Base-by-base conservation (phyloP, 2,888 invertebrate species). In the Chromoteleia sp. region DNA sequence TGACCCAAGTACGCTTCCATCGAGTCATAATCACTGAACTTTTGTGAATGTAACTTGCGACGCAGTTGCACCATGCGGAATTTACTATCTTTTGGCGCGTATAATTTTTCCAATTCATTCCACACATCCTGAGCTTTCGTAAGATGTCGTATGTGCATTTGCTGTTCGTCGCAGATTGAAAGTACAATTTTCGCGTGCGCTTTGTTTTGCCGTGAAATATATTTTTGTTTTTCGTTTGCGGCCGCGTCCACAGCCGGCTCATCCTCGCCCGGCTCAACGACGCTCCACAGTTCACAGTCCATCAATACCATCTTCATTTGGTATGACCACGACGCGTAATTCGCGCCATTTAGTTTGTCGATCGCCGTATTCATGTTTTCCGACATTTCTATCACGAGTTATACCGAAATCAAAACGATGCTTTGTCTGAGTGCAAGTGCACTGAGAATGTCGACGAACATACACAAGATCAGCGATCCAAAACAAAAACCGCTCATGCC, bases 231-330 rank as follows among this genome's bases (percentile, higher is more conserved):
- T 17, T 14, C 41, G 12, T 29, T 45, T 3, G 8, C 41, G 1
- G 8, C 8, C 0, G 58, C 67, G 29, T 56, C 21, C 19, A 39
- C 41, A 14, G 39, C 50, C 0, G 71, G 78, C 58, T 63, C 71
- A n/a, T 78, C 33, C 12, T 78, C 58, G 8, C 78, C 71, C 19
- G 58, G 78, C 12, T 73, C 63, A 0, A 78, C 10, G n/a, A 73
- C 25, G 10, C 67, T 19, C 73, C 67, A 58, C 10, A 71, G 30
- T 14, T 78, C 73, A 17, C 21, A 15, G 25, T 78, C 78, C 71
- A 78, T 67, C 10, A 78, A 17, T 2, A 73, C 41, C 71, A 78
- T 65, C 21, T 65, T 78, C 45, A 70, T 59, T 17, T 70, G 48
- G 39, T 59, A 70, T 12, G 58, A 70, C 58, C 70, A 70, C 15